Percentiles rank a stretch among this genome's conserved stretches.
phyloP scores from a whole-genome alignment of 2,113 vertebrate species.

The Scopus umbretta region DNA sequence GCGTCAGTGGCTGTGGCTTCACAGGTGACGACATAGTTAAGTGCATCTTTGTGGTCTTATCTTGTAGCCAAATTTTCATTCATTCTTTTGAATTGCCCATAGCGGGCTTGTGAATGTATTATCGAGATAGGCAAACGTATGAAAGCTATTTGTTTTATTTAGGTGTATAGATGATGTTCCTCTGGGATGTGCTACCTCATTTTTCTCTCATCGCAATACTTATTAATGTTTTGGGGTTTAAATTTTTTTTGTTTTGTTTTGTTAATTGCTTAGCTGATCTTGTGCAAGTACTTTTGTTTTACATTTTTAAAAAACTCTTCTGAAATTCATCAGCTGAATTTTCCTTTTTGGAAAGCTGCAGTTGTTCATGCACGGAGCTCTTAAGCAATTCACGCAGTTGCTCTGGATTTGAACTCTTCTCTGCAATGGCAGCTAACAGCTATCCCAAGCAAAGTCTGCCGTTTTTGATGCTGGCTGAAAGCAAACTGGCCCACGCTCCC shows the following conservation, averaged over 20 bases:
- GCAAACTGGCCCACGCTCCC: background rate
- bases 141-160: background rate
- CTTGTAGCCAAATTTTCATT: background rate
- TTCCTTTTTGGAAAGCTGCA: background rate
- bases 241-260: background rate
- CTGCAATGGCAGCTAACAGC: background rate
- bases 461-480: conserved; percentile 12
- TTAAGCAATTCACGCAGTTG: background rate
- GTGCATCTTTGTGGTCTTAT: background rate
- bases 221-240: background rate
- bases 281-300: background rate
- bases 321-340: background rate
- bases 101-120: background rate
- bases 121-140: background rate
- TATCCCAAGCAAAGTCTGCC: background rate
- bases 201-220: background rate
- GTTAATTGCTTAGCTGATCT: background rate
- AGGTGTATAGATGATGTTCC: background rate
- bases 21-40: background rate
- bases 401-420: background rate
- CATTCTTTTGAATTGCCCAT: background rate
- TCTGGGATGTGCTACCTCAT: background rate
- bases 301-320: background rate
- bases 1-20: background rate
- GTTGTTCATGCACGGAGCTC: background rate